Evolutionary conservation across 2,888 invertebrate genomes (phyloP), one percentile per base, ranked within the genome.

Genomic region (Scaptomyza reducta): DNA sequence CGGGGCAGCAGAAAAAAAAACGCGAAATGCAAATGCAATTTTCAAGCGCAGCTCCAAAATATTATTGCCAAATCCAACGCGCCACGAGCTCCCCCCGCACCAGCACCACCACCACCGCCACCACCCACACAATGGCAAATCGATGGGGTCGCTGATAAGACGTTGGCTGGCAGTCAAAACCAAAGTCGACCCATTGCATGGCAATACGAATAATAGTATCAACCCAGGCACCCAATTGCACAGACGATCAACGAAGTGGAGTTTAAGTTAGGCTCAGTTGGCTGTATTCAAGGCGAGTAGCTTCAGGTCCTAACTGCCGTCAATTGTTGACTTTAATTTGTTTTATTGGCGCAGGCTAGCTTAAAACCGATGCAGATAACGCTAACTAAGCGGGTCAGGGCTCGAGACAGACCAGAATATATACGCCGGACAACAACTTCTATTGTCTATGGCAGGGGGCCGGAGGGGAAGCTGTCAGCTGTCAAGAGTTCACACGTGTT

Each of bases 251-350:
- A 16, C 38, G 59, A 33, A 9, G 22, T 33, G 9, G 10, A 35
- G 49, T 35, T 11, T 49, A 14, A 3, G 22, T 50, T n/a, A 10
- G 22, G 49, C 33, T 33, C 18, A 50, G 56, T 49, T 61, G 54
- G 45, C 57, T 38, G 51, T 33, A 58, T 85, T 83, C 84, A 84
- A 86, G 87, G 83, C 81, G 65, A 87, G 84, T 83, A 79, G 88
- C 88, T 86, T 80, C 79, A 84, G 88, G 88, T 86, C 88, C 87
- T 88, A 86, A 83, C 77, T 69, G 82, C 74, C 78, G 84, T 74
- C 84, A 87, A 78, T 87, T 81, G 76, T 81, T 82, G 85, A 74
- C 85, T 82, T 82, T 80, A 82, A 82, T 82, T 82, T 82, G 85
- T 80, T 85, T 87, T 87, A 85, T 85, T 85, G 83, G 84, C 72